Evolutionary conservation across 2,113 vertebrate species (phyloP), one percentile per base, ranked within the genome.

Genomic region (Helogale parvula): DNA sequence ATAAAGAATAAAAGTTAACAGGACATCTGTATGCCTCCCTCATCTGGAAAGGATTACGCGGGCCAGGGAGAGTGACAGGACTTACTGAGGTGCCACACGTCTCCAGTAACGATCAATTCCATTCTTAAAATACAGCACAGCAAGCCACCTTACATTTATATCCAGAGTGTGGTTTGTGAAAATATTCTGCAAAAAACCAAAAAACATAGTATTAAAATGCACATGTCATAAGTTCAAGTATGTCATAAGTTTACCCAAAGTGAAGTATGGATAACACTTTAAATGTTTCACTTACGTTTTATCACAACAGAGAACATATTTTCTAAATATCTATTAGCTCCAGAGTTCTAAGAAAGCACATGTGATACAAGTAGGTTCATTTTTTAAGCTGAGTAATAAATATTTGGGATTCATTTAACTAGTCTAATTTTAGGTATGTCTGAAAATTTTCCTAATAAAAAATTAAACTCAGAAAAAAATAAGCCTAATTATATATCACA

Each of bases 61-160:
- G 6, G 33, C 19, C 10, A 38, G 4, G 29, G 8, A 57, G 33
- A 74, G 63, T 41, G 47, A 85, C 5, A 11, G 31, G 97, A 99
- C 99, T 99, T 99, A 99, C 99, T 99, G 99, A 35, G 99, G 99
- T 66, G 99, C 99, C 0, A 99, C 99, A 82, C 99, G 99, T 98
- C 99, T 99, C 99, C 99, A 99, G 97, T 99, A 99, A 97, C 99
- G 99, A 98, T 99, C 99, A 80, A 99, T 99, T 98, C 99, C 99
- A 97, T 99, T 99, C 98, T 99, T 99, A 93, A 99, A 99, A 98
- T 99, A 99, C 15, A 99, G 98, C 88, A 99, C 99, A 76, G 99
- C 99, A 96, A 99, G 98, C 99, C 99, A 99, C 88, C 99, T 99
- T 77, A 99, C 99, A 93, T 99, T 99, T 97, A 99, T 99, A 98